Evolutionary conservation across 2,113 vertebrate species (phyloP), one percentile per base, ranked within the genome.

Genomic region (Upupa epops): DNA sequence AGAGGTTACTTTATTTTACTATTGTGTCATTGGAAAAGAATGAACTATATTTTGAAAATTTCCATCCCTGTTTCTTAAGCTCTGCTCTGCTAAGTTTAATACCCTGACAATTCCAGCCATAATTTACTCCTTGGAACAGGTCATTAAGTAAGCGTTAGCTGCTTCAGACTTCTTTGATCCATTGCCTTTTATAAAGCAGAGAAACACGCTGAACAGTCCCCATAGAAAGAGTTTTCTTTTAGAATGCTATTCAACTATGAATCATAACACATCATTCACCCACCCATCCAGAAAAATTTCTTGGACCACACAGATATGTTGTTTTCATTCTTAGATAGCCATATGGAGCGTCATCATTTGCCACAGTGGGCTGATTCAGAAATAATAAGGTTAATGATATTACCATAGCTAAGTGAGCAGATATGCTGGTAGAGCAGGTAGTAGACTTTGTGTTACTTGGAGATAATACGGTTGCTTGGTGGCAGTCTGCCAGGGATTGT

Each of bases 1-100:
- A 96, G 95, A 86, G 95, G 89, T 96, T 96, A 92, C 92, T 96
- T 96, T 95, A 94, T 96, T 96, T 91, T 90, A 91, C 89, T 80
- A 87, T 81, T 69, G 82, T 96, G 95, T 94, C 85, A 76, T 52
- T 91, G 82, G 88, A 66, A 93, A 96, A 96, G 95, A 94, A 96
- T 88, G 90, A 96, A 92, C 91, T 93, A n/a, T 81, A 87, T 95
- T 94, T 95, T 94, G 49, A 89, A 93, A 90, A 92, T 77, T 83
- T 94, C 93, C 86, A 80, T 93, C 64, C 89, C 65, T 82, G 86
- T 83, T 95, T 54, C 92, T 72, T 88, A 88, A 86, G 92, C 73
- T 94, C 83, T 71, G 85, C 96, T 96, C 88, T 75, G 34, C 89
- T 91, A 89, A 93, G 84, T 96, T 96, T 94, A 96, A 96, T 90